phyloP scores from a whole-genome alignment of 2,888 invertebrate genomes.

The Idaea straminata region DNA sequence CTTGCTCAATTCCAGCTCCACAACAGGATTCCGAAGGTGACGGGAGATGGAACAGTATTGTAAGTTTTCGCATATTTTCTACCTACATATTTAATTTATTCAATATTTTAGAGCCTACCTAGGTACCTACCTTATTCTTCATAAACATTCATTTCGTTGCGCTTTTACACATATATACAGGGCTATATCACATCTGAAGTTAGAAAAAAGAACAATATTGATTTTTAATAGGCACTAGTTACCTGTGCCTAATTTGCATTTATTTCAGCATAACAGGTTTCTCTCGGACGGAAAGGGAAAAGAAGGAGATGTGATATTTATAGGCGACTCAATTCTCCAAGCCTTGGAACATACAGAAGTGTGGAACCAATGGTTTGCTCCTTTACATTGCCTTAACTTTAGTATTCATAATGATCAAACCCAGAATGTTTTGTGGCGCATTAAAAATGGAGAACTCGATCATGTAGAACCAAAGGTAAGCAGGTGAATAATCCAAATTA shows the following conservation, averaged over 20 bases:
- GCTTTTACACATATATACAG: neutral
- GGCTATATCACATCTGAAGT: neutral
- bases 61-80: constrained; percentile 42
- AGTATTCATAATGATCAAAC: constrained; percentile 94
- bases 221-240: neutral
- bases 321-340: constrained; percentile 93
- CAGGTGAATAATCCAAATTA: neutral
- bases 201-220: neutral
- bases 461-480: constrained; percentile 91
- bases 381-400: constrained; percentile 94
- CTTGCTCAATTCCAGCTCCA: constrained; percentile 85
- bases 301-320: constrained; percentile 95
- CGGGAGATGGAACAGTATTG: constrained; percentile 90
- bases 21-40: constrained; percentile 90
- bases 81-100: neutral
- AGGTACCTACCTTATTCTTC: neutral
- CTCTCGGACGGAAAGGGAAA: constrained; percentile 91
- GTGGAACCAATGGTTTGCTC: constrained; percentile 95
- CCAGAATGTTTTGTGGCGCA: constrained; percentile 94
- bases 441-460: constrained; percentile 93
- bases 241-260: constrained; percentile 12
- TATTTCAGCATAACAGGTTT: constrained; percentile 90
- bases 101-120: neutral
- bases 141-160: neutral
- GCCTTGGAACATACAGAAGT: constrained; percentile 90